These are phyloP conservation scores for Phalacrocorax pelagicus DNA, from an alignment of 2,113 vertebrate genomes.

Conservation along the genomic window DNA sequence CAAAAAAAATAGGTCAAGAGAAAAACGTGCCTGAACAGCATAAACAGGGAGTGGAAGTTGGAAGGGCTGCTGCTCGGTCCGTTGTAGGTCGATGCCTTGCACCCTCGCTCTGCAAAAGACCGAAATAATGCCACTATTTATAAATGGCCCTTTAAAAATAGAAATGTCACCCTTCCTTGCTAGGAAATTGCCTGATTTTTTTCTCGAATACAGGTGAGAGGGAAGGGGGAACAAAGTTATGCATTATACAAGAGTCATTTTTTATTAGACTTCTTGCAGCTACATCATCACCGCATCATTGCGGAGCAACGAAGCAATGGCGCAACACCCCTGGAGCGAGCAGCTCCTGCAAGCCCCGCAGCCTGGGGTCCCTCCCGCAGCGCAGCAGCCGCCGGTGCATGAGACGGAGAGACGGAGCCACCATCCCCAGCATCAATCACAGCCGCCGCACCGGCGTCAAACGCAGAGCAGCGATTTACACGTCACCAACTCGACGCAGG, in stretches of 20 bases:
- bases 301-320: neutral
- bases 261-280: neutral
- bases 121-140: neutral
- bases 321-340: fast-evolving
- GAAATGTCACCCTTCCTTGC: neutral
- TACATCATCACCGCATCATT: neutral
- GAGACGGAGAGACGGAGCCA: neutral
- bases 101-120: neutral
- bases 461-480: neutral
- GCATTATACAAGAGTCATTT: slow-evolving; percentile 6
- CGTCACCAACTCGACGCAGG: neutral
- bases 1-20: slow-evolving; percentile 57
- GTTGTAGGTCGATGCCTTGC: neutral
- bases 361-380: neutral
- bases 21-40: neutral
- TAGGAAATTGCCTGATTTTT: slow-evolving; percentile 46
- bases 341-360: neutral
- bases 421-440: neutral
- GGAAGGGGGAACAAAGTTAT: neutral
- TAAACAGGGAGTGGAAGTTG: neutral
- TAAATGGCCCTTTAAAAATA: slow-evolving; percentile 6
- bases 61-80: neutral
- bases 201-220: neutral
- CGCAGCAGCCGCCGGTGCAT: fast-evolving
- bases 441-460: fast-evolving